phyloP scores from a whole-genome alignment of 2,888 invertebrate species.

The Thalpophila matura region DNA sequence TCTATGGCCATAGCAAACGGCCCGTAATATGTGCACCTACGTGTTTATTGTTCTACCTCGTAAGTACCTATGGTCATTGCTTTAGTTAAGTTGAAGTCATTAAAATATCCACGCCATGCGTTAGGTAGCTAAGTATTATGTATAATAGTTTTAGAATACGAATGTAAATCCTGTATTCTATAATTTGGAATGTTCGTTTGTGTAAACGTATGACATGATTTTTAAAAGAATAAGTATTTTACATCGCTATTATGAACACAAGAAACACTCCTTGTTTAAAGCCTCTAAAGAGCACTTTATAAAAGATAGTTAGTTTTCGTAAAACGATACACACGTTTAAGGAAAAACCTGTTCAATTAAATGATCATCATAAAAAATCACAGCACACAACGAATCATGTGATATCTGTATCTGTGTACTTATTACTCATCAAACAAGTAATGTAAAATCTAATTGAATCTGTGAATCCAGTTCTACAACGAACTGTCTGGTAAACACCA shows the following conservation, averaged over 20 bases:
- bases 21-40: slow-evolving; percentile 3
- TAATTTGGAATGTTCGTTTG: not conserved
- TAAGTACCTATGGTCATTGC: not conserved
- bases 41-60: slow-evolving; percentile 44
- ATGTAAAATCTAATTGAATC: not conserved
- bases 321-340: not conserved
- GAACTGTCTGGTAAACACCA: slow-evolving; percentile 21
- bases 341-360: not conserved
- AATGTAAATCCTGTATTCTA: slow-evolving; percentile 3
- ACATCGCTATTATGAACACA: no score
- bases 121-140: no score
- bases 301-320: not conserved
- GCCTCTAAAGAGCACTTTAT: not conserved
- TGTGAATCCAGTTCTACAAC: slow-evolving; percentile 10
- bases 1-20: slow-evolving; percentile 54
- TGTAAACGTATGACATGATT: not conserved
- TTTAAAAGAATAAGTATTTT: no score
- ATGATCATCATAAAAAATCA: not conserved
- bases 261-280: not conserved
- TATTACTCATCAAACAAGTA: not conserved
- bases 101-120: not conserved
- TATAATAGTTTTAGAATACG: slow-evolving; percentile 19
- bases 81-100: slow-evolving; percentile 19
- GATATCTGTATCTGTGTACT: not conserved
- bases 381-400: not conserved